phyloP scores from a whole-genome alignment of 2,888 invertebrate genomes.

The Drosophila fungiperda region DNA sequence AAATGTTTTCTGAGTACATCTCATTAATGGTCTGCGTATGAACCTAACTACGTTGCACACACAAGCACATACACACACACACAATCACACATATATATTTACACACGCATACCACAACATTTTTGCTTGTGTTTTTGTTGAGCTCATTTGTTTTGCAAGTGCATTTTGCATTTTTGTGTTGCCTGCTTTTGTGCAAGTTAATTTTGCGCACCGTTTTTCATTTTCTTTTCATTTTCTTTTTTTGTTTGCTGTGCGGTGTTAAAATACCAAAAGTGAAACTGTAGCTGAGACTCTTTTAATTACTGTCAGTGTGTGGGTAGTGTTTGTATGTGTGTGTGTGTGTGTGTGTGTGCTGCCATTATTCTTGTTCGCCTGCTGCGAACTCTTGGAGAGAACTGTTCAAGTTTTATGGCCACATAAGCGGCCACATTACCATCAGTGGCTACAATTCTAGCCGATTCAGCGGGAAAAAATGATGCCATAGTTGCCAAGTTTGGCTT shows the following conservation, averaged over 20 bases:
- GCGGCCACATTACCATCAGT: slow-evolving; percentile 60
- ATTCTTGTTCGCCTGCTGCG: slow-evolving; percentile 42
- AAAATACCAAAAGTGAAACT: slow-evolving; percentile 33
- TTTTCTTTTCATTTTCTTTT: slow-evolving; percentile 15
- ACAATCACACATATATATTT: neutral
- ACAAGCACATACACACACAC: neutral
- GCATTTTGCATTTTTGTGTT: slow-evolving; percentile 57
- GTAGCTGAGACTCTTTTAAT: slow-evolving; percentile 16
- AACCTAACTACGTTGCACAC: slow-evolving; percentile 25
- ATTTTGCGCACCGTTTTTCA: slow-evolving; percentile 51
- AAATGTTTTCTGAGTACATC: slow-evolving; percentile 6
- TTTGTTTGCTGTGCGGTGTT: slow-evolving; percentile 14
- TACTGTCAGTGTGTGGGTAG: slow-evolving; percentile 15
- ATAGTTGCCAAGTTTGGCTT: slow-evolving; percentile 15
- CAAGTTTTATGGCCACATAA: slow-evolving; percentile 75
- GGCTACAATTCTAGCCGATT: slow-evolving; percentile 61
- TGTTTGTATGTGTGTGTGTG: slow-evolving; percentile 7
- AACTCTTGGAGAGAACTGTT: slow-evolving; percentile 49
- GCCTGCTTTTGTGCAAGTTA: slow-evolving; percentile 55
- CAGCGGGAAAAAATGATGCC: slow-evolving; percentile 61
- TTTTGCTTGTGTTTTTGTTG: slow-evolving; percentile 27
- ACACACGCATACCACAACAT: neutral
- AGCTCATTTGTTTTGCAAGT: slow-evolving; percentile 54
- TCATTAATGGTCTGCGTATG: slow-evolving; percentile 25
- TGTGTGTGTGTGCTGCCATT: slow-evolving; percentile 21